A percentile compares a stretch with the other conserved stretches of the same genome.
phyloP scores from a whole-genome alignment of 37 sponge, comb jelly and placozoan genomes.

The Axinella damicornis region DNA sequence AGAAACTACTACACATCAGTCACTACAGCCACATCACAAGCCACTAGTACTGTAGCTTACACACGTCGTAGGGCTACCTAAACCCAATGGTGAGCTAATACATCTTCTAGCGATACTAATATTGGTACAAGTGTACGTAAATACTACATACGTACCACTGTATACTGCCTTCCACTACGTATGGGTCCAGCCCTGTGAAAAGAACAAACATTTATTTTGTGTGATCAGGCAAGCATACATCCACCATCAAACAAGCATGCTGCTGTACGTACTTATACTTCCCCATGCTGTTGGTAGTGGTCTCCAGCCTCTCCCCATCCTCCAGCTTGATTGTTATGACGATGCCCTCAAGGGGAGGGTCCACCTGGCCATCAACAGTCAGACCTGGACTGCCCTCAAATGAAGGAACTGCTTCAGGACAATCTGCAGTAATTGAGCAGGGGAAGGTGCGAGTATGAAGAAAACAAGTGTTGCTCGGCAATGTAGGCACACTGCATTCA shows the following conservation, averaged over 20 bases:
- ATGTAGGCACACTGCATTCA: too few relatives aligned
- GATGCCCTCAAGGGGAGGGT: slow-evolving; percentile 69
- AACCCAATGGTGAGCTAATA: too few relatives aligned
- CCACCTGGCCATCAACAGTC: slow-evolving; percentile 59
- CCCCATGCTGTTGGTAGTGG: slow-evolving; percentile 20
- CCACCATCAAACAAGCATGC: too few relatives aligned
- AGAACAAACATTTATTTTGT: background rate
- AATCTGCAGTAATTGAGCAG: slow-evolving; percentile 29
- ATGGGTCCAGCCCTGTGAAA: slow-evolving; percentile 57
- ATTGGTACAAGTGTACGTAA: background rate
- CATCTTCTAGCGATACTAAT: too few relatives aligned
- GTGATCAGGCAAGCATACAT: too few relatives aligned
- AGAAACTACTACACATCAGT: too few relatives aligned
- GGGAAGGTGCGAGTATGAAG: background rate
- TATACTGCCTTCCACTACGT: slow-evolving; percentile 9
- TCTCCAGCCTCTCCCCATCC: slow-evolving; percentile 3
- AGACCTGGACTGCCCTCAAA: slow-evolving; percentile 73
- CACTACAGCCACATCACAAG: too few relatives aligned
- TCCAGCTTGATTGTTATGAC: slow-evolving; percentile 25
- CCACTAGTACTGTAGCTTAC: too few relatives aligned
- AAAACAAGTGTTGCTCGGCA: background rate
- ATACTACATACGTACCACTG: slow-evolving; percentile 33
- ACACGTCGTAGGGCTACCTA: too few relatives aligned
- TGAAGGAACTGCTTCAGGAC: slow-evolving; percentile 69
- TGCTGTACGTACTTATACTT: too few relatives aligned